phyloP scores from a whole-genome alignment of 2,113 vertebrate genomes.

The Labrus mixtus region DNA sequence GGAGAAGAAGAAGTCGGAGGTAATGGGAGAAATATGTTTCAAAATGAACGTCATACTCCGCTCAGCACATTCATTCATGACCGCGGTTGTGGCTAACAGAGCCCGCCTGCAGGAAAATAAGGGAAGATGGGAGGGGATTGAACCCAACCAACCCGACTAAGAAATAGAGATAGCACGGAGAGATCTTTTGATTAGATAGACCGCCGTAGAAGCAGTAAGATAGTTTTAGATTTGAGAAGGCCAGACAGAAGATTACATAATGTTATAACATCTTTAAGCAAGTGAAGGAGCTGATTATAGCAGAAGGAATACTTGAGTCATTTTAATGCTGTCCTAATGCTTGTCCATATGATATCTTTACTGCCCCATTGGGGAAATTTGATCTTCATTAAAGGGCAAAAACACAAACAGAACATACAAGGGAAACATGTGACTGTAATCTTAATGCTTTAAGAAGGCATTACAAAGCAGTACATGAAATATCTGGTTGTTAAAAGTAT shows the following conservation, averaged over 20 bases:
- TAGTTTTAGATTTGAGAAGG: constrained; percentile 22
- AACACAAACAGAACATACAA: too few relatives aligned
- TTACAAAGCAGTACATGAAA: too few relatives aligned
- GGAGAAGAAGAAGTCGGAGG: neutral
- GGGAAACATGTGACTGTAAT: too few relatives aligned
- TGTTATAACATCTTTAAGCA: too few relatives aligned
- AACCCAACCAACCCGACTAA: constrained; percentile 19
- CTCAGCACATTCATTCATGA: constrained; percentile 75
- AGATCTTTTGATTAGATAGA: constrained; percentile 36
- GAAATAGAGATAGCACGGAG: constrained; percentile 14
- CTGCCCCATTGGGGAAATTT: too few relatives aligned
- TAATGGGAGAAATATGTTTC: constrained; percentile 71
- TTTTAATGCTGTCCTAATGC: too few relatives aligned
- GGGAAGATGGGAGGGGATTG: constrained; percentile 51
- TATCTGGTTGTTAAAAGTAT: too few relatives aligned
- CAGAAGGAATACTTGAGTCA: too few relatives aligned
- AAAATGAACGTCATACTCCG: constrained; percentile 56
- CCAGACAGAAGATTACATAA: constrained; percentile 27
- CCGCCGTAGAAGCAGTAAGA: neutral
- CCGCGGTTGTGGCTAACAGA: constrained; percentile 69
- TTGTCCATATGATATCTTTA: too few relatives aligned
- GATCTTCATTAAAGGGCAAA: too few relatives aligned
- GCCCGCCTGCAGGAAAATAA: constrained; percentile 44
- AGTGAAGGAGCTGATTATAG: too few relatives aligned
- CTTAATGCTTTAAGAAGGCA: too few relatives aligned